A percentile compares a stretch with the other conserved stretches of the same genome.
Evolutionary conservation across 37 sponge, comb jelly and placozoan genomes (phyloP).

Genomic region (Petrosia ficiformis): DNA sequence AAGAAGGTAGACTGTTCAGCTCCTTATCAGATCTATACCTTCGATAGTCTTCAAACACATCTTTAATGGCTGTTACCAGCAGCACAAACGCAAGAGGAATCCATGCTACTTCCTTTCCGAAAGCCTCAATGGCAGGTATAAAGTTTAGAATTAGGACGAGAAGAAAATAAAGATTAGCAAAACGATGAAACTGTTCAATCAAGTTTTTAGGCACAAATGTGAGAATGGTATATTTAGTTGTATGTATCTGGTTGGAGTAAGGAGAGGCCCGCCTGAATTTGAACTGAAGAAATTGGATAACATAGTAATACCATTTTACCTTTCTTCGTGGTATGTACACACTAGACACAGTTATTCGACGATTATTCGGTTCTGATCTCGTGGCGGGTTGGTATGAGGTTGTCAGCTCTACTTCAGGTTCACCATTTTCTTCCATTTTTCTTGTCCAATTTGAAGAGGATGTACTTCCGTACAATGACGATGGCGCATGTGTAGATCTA

Average conservation of each 20-base stretch:
- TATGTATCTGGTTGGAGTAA: conserved; percentile 43
- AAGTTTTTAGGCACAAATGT: conserved; percentile 87
- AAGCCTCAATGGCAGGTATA: conserved; percentile 66
- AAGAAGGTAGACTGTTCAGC: conserved; percentile 43
- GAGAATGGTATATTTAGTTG: conserved; percentile 81
- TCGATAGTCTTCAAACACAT: conserved; percentile 75
- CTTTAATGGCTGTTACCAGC: conserved; percentile 67
- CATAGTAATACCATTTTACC: not conserved
- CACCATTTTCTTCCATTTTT: no score
- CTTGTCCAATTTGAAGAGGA: no score
- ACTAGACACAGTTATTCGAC: not conserved
- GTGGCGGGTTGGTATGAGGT: no score
- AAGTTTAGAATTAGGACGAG: conserved; percentile 72
- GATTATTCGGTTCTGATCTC: no score
- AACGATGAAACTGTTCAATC: conserved; percentile 84
- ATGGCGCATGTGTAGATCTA: no score
- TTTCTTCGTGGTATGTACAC: not conserved
- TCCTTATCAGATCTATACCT: conserved; percentile 65
- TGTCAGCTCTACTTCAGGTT: no score
- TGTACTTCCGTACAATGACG: no score
- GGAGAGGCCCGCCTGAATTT: conserved; percentile 19
- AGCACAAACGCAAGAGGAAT: conserved; percentile 73
- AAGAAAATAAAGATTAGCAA: conserved; percentile 84
- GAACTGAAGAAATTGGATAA: conserved; percentile 19
- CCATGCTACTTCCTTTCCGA: conserved; percentile 63